Conservation (phyloP, 2,888 invertebrate genomes). For the Ormyrus thymus region DNA sequence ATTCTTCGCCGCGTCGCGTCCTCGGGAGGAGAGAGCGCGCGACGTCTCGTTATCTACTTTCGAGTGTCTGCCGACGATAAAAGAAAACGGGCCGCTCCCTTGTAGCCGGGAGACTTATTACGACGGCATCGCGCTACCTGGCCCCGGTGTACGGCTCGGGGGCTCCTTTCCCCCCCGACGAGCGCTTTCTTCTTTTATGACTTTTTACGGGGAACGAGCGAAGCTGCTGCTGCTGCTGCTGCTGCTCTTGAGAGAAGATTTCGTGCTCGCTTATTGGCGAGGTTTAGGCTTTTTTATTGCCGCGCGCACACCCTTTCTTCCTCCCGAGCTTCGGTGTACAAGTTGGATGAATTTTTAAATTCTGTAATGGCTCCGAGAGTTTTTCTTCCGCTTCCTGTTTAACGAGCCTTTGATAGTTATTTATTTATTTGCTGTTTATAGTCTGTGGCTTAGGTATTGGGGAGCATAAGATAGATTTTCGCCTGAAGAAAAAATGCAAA, state of each 20-base stretch:
- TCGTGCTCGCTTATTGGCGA: slow-evolving; percentile 19
- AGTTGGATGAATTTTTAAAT: slow-evolving; percentile 5
- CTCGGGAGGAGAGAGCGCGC: not conserved
- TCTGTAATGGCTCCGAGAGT: not conserved
- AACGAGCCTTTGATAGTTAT: slow-evolving; percentile 16
- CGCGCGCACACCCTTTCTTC: not conserved
- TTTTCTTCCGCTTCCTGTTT: not conserved
- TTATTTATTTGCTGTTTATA: too few relatives aligned
- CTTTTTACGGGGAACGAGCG: slow-evolving; percentile 7
- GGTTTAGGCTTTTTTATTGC: not conserved
- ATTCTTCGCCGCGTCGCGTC: not conserved
- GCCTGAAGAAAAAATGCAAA: too few relatives aligned
- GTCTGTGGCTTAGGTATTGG: too few relatives aligned
- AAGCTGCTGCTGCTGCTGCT: not conserved
- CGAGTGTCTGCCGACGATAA: slow-evolving; percentile 29
- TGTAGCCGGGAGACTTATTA: slow-evolving; percentile 38
- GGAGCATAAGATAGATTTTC: too few relatives aligned
- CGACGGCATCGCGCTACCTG: slow-evolving; percentile 25
- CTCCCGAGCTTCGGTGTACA: not conserved
- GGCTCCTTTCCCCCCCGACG: too few relatives aligned
- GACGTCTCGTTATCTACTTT: slow-evolving; percentile 49
- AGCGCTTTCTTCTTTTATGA: not conserved
- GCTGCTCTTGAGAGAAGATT: slow-evolving; percentile 7
- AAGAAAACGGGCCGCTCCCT: slow-evolving; percentile 36
- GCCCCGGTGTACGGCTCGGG: not conserved